Percentiles rank a stretch among this genome's conserved stretches.
Evolutionary conservation across 2,888 invertebrate species (phyloP).

Genomic region (Panopea generosa): DNA sequence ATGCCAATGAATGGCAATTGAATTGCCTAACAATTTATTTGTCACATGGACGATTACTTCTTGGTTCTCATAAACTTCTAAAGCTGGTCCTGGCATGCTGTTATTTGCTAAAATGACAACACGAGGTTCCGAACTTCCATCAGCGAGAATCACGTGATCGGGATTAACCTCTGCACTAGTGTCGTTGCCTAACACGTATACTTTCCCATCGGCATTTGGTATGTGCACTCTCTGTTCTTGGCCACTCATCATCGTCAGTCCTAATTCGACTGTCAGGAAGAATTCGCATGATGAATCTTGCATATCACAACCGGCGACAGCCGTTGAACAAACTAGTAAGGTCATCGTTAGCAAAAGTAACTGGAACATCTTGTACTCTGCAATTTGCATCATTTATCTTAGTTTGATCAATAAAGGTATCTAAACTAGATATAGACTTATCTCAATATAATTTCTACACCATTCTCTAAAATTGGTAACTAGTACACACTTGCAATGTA

Average conservation of each 20-base stretch:
- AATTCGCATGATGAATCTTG: conserved; percentile 26
- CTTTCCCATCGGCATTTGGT: conserved; percentile 31
- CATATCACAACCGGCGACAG: conserved; percentile 29
- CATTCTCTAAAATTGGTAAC: too few species aligned
- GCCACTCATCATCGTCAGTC: conserved; percentile 48
- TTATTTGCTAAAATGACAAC: conserved; percentile 65
- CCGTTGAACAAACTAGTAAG: too few species aligned
- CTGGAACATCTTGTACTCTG: too few species aligned
- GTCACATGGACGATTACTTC: conserved; percentile 65
- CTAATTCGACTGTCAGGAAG: conserved; percentile 16
- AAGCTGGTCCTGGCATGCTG: conserved; percentile 67
- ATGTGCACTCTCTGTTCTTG: conserved; percentile 16
- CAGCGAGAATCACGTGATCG: conserved; percentile 64
- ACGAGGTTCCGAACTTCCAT: conserved; percentile 53
- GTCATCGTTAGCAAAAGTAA: too few species aligned
- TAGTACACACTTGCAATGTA: too few species aligned
- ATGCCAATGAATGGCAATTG: too few species aligned
- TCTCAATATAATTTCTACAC: too few species aligned
- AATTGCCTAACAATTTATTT: conserved; percentile 1
- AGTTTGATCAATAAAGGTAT: too few species aligned
- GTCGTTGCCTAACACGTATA: conserved; percentile 24
- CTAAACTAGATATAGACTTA: too few species aligned
- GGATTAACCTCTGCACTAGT: conserved; percentile 15
- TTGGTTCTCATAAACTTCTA: conserved; percentile 71
- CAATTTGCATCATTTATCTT: too few species aligned